Conservation (phyloP, 2,113 vertebrate species). For the Laticauda colubrina region DNA sequence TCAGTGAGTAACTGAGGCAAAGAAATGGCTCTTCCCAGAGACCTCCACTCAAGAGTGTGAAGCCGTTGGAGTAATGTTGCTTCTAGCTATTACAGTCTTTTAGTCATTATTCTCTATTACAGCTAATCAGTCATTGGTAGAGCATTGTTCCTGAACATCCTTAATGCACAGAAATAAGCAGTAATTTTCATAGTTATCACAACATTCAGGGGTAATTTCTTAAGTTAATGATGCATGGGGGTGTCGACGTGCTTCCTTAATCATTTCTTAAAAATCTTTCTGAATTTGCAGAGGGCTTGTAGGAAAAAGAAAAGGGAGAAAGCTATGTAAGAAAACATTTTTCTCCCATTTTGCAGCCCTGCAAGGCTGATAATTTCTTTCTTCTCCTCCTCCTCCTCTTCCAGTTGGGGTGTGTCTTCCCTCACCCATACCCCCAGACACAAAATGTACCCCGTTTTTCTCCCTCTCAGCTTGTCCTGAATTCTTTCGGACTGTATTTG, state of each 20-base stretch:
- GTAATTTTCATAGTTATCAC: background rate
- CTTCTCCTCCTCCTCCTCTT: background rate
- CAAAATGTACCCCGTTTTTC: background rate
- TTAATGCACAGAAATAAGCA: background rate
- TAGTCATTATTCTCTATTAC: background rate
- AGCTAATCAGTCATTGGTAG: slow-evolving; percentile 3
- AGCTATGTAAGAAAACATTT: background rate
- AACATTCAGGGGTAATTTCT: background rate
- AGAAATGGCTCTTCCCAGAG: background rate
- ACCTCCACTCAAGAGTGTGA: background rate
- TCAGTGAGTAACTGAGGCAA: background rate
- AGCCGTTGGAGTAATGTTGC: background rate
- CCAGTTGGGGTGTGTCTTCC: background rate
- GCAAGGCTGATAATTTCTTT: no score
- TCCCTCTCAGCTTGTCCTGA: background rate
- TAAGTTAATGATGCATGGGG: slow-evolving; percentile 3
- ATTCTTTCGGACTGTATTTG: background rate
- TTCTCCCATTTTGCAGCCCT: background rate
- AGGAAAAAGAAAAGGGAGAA: background rate
- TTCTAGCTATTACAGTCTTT: no score
- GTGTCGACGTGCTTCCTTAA: background rate
- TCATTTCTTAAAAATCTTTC: background rate
- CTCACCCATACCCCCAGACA: background rate
- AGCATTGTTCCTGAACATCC: background rate
- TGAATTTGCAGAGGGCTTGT: background rate